Evolutionary conservation across 2,888 invertebrate genomes (phyloP).

Genomic region (Campaea margaritaria): DNA sequence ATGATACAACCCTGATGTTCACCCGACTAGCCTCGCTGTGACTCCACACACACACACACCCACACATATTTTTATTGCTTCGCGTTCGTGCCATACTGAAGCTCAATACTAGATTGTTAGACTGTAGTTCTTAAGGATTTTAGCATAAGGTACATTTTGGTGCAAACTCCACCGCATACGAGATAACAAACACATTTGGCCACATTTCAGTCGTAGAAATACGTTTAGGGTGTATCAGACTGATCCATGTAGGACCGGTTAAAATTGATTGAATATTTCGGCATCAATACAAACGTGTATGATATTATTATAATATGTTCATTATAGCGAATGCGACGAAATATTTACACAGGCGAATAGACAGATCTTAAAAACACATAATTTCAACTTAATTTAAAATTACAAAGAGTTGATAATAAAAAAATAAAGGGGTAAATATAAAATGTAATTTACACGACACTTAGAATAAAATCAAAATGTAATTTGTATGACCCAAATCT

Average conservation of each 20-base stretch:
- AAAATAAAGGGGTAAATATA: slow-evolving; percentile 1
- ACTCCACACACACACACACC: too few relatives aligned
- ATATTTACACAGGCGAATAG: slow-evolving; percentile 1
- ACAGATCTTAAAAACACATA: background rate
- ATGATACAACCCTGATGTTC: too few relatives aligned
- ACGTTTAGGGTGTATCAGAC: background rate
- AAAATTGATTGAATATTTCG: too few relatives aligned
- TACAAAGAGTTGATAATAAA: background rate
- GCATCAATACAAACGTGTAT: too few relatives aligned
- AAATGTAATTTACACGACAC: background rate
- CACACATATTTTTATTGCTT: too few relatives aligned
- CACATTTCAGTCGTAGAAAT: background rate
- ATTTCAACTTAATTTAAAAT: background rate
- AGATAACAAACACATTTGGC: slow-evolving; percentile 1
- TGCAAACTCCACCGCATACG: slow-evolving; percentile 6
- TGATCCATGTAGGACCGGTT: too few relatives aligned
- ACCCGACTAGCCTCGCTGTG: too few relatives aligned
- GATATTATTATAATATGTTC: background rate
- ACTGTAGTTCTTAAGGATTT: background rate
- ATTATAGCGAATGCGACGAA: slow-evolving; percentile 9
- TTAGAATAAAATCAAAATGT: background rate
- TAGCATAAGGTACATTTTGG: slow-evolving; percentile 8
- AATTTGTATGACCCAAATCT: slow-evolving; percentile 1
- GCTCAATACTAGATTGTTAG: too few relatives aligned
- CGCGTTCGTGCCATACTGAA: too few relatives aligned